phyloP scores from a whole-genome alignment of 2,888 invertebrate genomes.

The Polyommatus iphigenia region DNA sequence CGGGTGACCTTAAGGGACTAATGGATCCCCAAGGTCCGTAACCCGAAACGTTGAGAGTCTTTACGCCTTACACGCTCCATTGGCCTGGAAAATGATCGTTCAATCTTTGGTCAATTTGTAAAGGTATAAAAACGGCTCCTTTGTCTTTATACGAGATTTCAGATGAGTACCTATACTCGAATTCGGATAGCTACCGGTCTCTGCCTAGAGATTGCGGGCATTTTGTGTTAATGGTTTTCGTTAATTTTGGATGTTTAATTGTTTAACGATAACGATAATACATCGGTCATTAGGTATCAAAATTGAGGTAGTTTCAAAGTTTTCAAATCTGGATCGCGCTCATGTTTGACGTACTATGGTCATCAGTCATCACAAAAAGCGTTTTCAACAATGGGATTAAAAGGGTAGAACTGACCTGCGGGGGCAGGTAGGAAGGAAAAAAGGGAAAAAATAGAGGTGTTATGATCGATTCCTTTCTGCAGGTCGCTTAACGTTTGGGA shows the following conservation, averaged over 20 bases:
- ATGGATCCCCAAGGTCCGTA: conserved; percentile 39
- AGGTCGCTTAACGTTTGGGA: neutral
- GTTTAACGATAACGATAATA: neutral
- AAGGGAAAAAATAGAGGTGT: neutral
- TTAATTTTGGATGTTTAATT: neutral
- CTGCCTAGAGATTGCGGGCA: neutral
- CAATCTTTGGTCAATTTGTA: conserved; percentile 13
- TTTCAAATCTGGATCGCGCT: neutral
- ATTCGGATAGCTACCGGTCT: neutral
- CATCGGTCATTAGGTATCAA: neutral
- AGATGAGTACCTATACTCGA: neutral
- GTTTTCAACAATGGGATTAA: neutral
- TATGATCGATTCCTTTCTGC: neutral
- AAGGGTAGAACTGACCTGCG: conserved; percentile 7
- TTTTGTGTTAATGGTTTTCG: neutral
- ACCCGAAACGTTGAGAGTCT: conserved; percentile 38
- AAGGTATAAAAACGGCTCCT: neutral
- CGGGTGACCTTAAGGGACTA: conserved; percentile 29
- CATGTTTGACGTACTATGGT: neutral
- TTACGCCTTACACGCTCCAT: conserved; percentile 34
- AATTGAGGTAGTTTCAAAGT: no score
- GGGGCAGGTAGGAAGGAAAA: neutral
- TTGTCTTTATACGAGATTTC: neutral
- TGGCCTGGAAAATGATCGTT: conserved; percentile 30
- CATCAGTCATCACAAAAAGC: neutral